phyloP scores from a whole-genome alignment of 1,140 invertebrate species.

The Drosophila novamexicana region DNA sequence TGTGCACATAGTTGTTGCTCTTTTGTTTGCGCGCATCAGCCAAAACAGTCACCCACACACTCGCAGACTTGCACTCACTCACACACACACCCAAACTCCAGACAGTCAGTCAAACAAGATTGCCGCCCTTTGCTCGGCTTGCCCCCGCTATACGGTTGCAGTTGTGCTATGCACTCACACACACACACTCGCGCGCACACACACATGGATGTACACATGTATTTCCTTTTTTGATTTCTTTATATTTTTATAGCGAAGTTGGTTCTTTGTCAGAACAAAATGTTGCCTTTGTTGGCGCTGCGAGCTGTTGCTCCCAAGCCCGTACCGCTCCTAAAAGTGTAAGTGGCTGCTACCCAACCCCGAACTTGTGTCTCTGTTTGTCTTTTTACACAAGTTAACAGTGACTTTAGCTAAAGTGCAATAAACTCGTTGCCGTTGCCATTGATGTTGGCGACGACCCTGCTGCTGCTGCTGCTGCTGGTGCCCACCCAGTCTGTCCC shows the following conservation, averaged over 20 bases:
- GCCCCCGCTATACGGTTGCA: slow-evolving; percentile 13
- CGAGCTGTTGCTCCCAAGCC: slow-evolving; percentile 29
- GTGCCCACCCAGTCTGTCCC: slow-evolving; percentile 29
- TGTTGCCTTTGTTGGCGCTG: slow-evolving; percentile 55
- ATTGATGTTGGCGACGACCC: slow-evolving; percentile 8
- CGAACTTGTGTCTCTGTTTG: slow-evolving; percentile 57
- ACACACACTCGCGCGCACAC: background rate
- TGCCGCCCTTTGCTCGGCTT: slow-evolving; percentile 12
- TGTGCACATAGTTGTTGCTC: slow-evolving; percentile 31
- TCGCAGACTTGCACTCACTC: background rate
- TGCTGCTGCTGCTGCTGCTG: slow-evolving; percentile 5
- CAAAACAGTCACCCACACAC: slow-evolving; percentile 30
- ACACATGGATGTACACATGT: background rate
- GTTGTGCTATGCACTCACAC: slow-evolving; percentile 22
- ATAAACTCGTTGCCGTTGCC: slow-evolving; percentile 65
- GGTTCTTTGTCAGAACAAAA: slow-evolving; percentile 60
- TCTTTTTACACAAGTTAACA: slow-evolving; percentile 56
- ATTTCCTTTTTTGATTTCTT: slow-evolving; percentile 49
- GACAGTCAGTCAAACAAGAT: slow-evolving; percentile 62
- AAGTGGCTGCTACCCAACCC: slow-evolving; percentile 52
- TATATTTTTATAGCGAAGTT: slow-evolving; percentile 48
- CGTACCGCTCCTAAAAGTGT: slow-evolving; percentile 58
- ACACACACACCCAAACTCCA: slow-evolving; percentile 28
- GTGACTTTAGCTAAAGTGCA: slow-evolving; percentile 69
- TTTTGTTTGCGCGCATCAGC: slow-evolving; percentile 44